These are phyloP conservation scores for Andrena praecox DNA, from an alignment of 2,888 invertebrate species.

Conservation along the genomic window DNA sequence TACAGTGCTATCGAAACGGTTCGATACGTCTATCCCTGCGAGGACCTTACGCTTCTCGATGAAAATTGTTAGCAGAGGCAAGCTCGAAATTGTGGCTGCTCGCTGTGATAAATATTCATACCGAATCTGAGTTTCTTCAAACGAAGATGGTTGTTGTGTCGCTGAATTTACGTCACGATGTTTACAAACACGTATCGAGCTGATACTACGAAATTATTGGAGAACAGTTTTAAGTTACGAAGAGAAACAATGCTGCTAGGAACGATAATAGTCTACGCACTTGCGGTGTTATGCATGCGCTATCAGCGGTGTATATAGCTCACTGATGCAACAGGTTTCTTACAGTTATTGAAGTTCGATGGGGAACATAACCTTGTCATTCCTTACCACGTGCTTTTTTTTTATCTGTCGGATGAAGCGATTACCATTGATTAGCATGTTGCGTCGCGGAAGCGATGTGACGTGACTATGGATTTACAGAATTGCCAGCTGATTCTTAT, in stretches of 20 bases:
- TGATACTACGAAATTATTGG: slow-evolving; percentile 4
- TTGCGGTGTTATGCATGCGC: background rate
- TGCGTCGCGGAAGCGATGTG: no score
- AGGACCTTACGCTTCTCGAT: background rate
- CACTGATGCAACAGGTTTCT: slow-evolving; percentile 30
- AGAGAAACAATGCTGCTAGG: background rate
- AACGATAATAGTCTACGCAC: background rate
- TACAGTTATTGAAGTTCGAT: slow-evolving; percentile 2
- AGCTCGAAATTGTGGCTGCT: background rate
- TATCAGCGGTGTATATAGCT: background rate
- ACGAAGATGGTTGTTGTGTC: background rate
- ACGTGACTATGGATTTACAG: no score
- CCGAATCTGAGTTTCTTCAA: background rate
- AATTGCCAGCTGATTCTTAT: no score
- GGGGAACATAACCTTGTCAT: slow-evolving; percentile 47
- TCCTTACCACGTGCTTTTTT: slow-evolving; percentile 32
- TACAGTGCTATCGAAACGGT: background rate
- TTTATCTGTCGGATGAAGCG: background rate
- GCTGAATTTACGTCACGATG: slow-evolving; percentile 10
- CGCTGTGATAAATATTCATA: background rate
- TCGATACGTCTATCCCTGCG: background rate
- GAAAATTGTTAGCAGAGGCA: background rate
- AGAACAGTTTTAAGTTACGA: slow-evolving; percentile 17
- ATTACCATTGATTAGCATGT: background rate
- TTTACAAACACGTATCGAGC: slow-evolving; percentile 1